Percentiles rank a stretch among this genome's conserved stretches.
Conservation (phyloP, 2,888 invertebrate genomes). For the Sinhomidia bicolor region DNA sequence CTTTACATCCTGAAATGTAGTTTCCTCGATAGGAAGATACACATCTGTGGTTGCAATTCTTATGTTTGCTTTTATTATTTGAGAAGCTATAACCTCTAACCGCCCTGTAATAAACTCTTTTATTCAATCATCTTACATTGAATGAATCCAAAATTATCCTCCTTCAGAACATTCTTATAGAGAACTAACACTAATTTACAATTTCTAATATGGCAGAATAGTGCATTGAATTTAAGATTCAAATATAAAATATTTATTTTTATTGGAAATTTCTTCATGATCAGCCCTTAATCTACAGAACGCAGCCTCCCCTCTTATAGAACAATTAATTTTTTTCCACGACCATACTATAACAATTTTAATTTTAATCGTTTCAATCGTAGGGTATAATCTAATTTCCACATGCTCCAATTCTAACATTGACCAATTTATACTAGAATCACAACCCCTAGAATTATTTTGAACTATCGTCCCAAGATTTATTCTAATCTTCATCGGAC, state of each 20-base stretch:
- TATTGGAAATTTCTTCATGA: constrained; percentile 77
- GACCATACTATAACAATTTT: constrained; percentile 63
- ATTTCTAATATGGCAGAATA: constrained; percentile 69
- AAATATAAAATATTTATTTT: constrained; percentile 54
- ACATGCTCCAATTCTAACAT: constrained; percentile 42
- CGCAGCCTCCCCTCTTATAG: constrained; percentile 86
- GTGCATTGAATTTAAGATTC: constrained; percentile 76
- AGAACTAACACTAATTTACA: constrained; percentile 57
- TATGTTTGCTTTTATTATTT: constrained; percentile 51
- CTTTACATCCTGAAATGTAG: constrained; percentile 86
- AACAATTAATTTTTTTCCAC: constrained; percentile 82
- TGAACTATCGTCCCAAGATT: constrained; percentile 73
- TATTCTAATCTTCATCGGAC: constrained; percentile 73
- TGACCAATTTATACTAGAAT: constrained; percentile 74
- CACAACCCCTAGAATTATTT: constrained; percentile 65
- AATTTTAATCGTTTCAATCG: constrained; percentile 66
- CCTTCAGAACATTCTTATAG: constrained; percentile 64
- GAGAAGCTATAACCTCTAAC: constrained; percentile 43
- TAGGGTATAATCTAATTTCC: constrained; percentile 46
- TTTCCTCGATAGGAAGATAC: constrained; percentile 87
- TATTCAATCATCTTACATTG: constrained; percentile 59
- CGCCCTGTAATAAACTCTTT: neutral
- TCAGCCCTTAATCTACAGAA: constrained; percentile 85
- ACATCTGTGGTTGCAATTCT: constrained; percentile 85
- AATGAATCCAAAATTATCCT: constrained; percentile 61